Evolutionary conservation across 2,888 invertebrate genomes (phyloP).

Genomic region (Hydrotaea diabolus): DNA sequence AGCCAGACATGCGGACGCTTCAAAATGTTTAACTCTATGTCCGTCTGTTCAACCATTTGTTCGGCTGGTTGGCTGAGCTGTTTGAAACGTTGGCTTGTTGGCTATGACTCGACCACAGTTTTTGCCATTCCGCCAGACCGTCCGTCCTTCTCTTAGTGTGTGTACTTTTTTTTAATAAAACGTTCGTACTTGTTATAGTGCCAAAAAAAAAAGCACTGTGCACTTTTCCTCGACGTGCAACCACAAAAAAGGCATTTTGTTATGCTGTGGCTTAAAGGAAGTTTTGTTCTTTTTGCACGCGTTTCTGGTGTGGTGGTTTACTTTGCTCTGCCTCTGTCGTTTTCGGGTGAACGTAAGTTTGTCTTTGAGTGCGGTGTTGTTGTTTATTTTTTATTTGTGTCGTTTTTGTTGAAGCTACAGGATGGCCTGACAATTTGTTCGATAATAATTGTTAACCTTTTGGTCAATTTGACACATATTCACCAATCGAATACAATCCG

Average conservation of each 20-base stretch:
- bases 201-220: neutral
- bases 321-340: conserved; percentile 58
- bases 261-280: neutral
- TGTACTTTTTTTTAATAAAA: neutral
- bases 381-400: no score
- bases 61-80: neutral
- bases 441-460: conserved; percentile 80
- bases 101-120: neutral
- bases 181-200: neutral
- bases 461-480: conserved; percentile 78
- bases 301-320: conserved; percentile 65
- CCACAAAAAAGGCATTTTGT: neutral
- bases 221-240: neutral
- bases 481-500: conserved; percentile 49
- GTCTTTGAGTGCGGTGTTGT: no score
- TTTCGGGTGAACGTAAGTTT: conserved; percentile 8
- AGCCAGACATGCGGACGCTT: conserved; percentile 71
- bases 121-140: neutral
- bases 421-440: conserved; percentile 79
- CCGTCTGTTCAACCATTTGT: conserved; percentile 51
- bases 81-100: neutral
- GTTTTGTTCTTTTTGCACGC: conserved; percentile 40
- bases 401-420: neutral
- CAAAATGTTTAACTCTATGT: conserved; percentile 41
- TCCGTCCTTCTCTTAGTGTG: conserved; percentile 41